Evolutionary conservation across 1,140 invertebrate genomes (phyloP), one percentile per base, ranked within the genome.

Genomic region (Aricia agestis): DNA sequence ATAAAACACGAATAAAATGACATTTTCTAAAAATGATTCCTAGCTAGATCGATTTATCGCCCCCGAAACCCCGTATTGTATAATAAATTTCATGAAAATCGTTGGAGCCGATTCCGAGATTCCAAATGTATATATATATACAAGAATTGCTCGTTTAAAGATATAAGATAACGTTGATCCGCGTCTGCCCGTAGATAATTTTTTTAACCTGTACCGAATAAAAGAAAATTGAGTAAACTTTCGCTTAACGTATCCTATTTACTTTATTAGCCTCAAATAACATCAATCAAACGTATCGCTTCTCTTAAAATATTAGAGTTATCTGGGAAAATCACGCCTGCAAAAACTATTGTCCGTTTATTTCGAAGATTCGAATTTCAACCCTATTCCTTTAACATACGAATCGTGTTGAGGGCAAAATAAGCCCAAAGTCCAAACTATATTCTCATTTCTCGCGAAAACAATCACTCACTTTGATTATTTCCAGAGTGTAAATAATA

Each of bases 391-490:
- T 13, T 9, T 15, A 15, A 2, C 0, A 52, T 52, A 52, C 7
- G 45, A 4, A 15, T 52, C 45, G 9, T 3, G 13, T 52, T 13
- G 9, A 15, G 13, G 45, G 13, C 13, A 15, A 52, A 52, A 9
- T 42, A 25, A 25, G 0, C 25, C 25, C 25, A 25, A 25, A 25
- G 25, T 2, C 25, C 1, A 25, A 25, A 25, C 25, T 25, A 25
- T n/a, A n/a, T n/a, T n/a, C n/a, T n/a, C 25, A 25, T 25, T 25
- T 25, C n/a, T 25, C 11, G 10, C 74, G 74, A 86, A 86, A 89
- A 89, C 84, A 87, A 89, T 91, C 84, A 83, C 87, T 91, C 89
- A 89, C 78, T 87, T 85, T 86, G 83, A 89, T 91, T 91, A 86
- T 88, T 86, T 80, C 85, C 81, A 87, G 84, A 87, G 84, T 85